Evolutionary conservation across 2,888 invertebrate genomes (phyloP), one percentile per base, ranked within the genome.

Genomic region (Meandrusa payeni): DNA sequence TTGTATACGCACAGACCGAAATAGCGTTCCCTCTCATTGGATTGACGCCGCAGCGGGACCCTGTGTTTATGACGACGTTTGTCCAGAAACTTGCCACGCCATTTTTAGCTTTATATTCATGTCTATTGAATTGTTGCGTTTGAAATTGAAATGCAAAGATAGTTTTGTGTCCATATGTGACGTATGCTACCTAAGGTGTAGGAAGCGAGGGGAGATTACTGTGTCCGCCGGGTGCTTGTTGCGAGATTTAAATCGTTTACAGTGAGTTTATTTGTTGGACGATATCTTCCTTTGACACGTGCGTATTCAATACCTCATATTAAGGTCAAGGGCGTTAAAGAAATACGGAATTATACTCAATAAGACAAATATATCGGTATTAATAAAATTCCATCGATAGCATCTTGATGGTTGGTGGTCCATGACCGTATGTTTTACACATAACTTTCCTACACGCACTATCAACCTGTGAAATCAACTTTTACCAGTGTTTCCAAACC

Each of bases 161-260:
- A 64, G 58, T 48, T 50, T 67, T 67, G 72, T 60, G 55, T 62
- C 65, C 62, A 64, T 59, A 59, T 64, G 70, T 72, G 71, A 72
- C 72, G 71, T 71, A 64, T 67, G 70, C 71, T 70, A 76, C 70
- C 78, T 75, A 74, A 68, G 69, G 70, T 74, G 69, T 78, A 80
- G 81, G 80, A 82, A 81, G 66, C 72, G 75, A 74, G 80, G 83
- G 82, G 76, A 81, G 79, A 77, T 75, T 65, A 41, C 46, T 62
- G 63, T 69, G 75, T 69, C 69, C 69, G 69, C 57, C 50, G 67
- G 61, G 64, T 66, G 72, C 70, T 66, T 73, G 73, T 64, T 59
- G 59, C 58, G 65, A 73, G 78, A 81, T 81, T 76, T 76, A 72
- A 76, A 76, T 77, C 75, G 50, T 52, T 58, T 56, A 64, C 68